Evolutionary conservation across 1,140 invertebrate genomes (phyloP).

Genomic region (Heliconius nattereri): DNA sequence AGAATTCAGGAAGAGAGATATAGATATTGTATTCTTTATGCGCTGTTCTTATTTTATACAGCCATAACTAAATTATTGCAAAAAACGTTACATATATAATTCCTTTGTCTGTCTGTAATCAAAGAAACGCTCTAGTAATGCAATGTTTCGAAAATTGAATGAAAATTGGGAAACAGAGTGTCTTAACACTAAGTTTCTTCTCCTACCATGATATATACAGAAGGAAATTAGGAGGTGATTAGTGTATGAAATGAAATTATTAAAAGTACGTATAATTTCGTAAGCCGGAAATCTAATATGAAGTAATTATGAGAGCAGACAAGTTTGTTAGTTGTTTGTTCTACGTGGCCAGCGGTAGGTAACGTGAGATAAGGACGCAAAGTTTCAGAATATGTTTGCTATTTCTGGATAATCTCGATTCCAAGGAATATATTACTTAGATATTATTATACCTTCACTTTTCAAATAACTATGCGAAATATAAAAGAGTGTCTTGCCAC

Average conservation of each 20-base stretch:
- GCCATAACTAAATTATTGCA: no score
- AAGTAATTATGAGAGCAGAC: neutral
- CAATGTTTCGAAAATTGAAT: no score
- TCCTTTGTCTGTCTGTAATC: no score
- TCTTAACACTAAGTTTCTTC: no score
- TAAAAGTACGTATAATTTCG: neutral
- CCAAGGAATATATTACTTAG: neutral
- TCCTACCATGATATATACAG: no score
- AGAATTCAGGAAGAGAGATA: no score
- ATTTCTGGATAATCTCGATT: constrained; percentile 5
- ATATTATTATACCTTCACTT: neutral
- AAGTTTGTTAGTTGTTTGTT: constrained; percentile 14
- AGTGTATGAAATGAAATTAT: neutral
- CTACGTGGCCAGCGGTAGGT: neutral
- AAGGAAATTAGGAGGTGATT: neutral
- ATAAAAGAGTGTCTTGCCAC: neutral
- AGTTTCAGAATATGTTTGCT: neutral
- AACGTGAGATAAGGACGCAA: neutral
- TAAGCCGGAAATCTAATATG: neutral
- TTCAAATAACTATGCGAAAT: neutral
- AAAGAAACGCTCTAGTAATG: no score
- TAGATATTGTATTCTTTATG: no score
- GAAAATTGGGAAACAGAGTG: no score
- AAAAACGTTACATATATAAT: no score
- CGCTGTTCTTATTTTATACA: no score